These are phyloP conservation scores for Plagodis pulveraria DNA, from an alignment of 2,888 invertebrate genomes.

Conservation along the genomic window DNA sequence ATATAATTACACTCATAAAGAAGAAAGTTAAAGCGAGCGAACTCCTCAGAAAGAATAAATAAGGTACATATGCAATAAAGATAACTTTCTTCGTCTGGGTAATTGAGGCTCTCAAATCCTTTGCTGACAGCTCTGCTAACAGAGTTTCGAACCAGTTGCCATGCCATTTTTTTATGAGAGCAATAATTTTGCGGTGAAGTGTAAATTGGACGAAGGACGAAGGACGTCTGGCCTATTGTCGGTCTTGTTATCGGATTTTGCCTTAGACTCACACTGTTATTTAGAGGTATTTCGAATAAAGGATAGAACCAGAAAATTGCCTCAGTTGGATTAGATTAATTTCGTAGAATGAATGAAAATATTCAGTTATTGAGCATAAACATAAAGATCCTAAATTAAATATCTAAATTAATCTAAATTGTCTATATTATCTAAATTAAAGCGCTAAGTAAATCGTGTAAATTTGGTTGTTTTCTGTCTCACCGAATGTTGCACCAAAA, in stretches of 20 bases:
- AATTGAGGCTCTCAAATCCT: constrained; percentile 72
- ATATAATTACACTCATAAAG: constrained; percentile 30
- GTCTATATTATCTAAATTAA: too few species aligned
- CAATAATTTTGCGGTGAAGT: constrained; percentile 25
- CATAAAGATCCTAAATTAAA: too few species aligned
- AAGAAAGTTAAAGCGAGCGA: constrained; percentile 36
- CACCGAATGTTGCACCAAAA: too few species aligned
- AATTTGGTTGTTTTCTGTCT: too few species aligned
- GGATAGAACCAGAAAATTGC: too few species aligned
- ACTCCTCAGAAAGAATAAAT: constrained; percentile 46
- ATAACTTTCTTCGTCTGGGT: constrained; percentile 59
- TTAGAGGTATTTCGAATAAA: background rate
- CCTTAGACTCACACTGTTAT: constrained; percentile 8
- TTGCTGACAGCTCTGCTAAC: constrained; percentile 64
- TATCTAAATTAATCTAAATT: too few species aligned
- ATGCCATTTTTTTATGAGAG: constrained; percentile 49
- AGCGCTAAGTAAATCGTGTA: too few species aligned
- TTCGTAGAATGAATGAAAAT: background rate
- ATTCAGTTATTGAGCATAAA: background rate
- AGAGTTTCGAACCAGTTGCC: constrained; percentile 65
- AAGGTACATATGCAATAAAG: constrained; percentile 58
- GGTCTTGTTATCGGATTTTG: constrained; percentile 14
- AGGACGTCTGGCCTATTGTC: constrained; percentile 16
- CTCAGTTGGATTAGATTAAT: too few species aligned
- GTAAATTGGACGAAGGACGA: constrained; percentile 23